Base-by-base conservation (phyloP, 2,888 invertebrate species). In the Empis livida region DNA sequence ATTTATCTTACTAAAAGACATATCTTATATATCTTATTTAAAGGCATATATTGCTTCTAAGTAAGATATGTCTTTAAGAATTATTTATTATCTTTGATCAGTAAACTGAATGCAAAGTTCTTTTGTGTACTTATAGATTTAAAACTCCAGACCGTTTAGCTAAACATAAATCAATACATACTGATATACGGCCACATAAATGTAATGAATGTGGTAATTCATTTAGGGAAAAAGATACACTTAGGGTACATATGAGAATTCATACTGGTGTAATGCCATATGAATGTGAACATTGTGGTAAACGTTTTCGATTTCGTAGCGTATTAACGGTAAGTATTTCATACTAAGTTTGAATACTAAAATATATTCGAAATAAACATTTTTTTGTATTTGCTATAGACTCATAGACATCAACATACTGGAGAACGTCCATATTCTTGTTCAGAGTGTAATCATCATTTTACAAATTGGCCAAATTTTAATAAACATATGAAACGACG, bases 381-480 rank as follows among this genome's bases (percentile, higher is more conserved):
- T 20, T 41, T 43, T 48, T 9, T 30, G 17, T 11, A 41, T 37
- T 10, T 53, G 13, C n/a, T 27, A 42, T 20, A 74, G 73, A 78
- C 82, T n/a, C 86, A 86, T 60, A 74, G 82, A 49, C 67, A 84
- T 13, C 81, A 81, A 55, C 86, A 86, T 54, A 80, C 80, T 0
- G 79, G 77, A 0, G 81, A 79, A 35, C 75, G 83, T 31, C 86
- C 85, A 0, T 86, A 85, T 59, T 77, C 79, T 1, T 87, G 86
- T 56, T 63, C 77, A 32, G 77, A 80, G 52, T 87, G 86, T 57
- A 78, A 80, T 47, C 79, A 78, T 60, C 77, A 84, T 58, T 86
- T 86, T 55, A 84, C 84, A 0, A 85, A 86, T 60, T 85, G 85
- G 84, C 84, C 85, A 0, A 86, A 86, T 66, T 85, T 84, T 57